Evolutionary conservation across 2,113 vertebrate genomes (phyloP), one percentile per base, ranked within the genome.

Genomic region (Notothenia coriiceps): DNA sequence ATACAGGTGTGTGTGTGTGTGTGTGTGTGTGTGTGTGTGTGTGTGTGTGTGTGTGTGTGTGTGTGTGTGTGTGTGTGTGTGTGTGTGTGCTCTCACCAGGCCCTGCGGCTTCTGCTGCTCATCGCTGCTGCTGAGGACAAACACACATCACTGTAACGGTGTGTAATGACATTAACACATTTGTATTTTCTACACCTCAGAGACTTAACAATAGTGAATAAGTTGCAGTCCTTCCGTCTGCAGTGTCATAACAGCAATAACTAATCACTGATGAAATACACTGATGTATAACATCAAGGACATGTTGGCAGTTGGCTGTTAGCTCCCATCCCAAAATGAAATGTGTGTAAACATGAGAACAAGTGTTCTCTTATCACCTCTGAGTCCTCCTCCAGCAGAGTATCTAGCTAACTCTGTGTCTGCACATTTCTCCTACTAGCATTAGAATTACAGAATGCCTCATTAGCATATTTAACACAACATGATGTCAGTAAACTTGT

Each of bases 21-120:
- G 15, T 57, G 14, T 44, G 60, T 44, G 5, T 60, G 20, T 50
- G 22, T 57, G 22, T 55, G 33, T 54, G 49, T 20, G 18, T n/a
- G 20, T 14, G 63, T 68, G 54, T 67, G 64, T 10, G 14, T 5
- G 20, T 25, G 25, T 56, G 17, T 25, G 22, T 33, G 22, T 29
- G 46, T 49, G 13, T 57, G 55, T 57, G 12, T 10, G 73, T 49
- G 61, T 33, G 54, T 51, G 29, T n/a, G 18, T 68, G 54, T 67
- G 64, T 10, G 13, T 4, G 20, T 25, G 25, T 56, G 15, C n/a
- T 74, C 86, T 87, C 17, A 92, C 91, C 83, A 50, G 65, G 83
- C 33, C 50, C 86, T 70, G 70, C 65, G 83, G 64, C 70, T 75
- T 47, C 86, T 80, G n/a, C 50, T 73, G 79, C 81, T 88, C 87